Evolutionary conservation across 2,113 vertebrate species (phyloP).

Genomic region (Crotalus horridus): DNA sequence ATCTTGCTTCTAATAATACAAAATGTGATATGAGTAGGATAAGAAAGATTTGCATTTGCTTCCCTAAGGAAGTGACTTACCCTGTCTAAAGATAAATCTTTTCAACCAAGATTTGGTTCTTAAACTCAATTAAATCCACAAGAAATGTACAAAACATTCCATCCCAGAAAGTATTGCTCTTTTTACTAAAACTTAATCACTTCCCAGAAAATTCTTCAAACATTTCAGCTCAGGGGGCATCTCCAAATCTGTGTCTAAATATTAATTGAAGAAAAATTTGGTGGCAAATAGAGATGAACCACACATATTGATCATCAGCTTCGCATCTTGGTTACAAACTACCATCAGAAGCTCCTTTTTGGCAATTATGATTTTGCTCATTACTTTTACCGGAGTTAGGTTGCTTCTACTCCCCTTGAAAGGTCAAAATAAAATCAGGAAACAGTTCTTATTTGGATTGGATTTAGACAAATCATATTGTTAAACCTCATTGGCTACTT

Average conservation of each 20-base stretch:
- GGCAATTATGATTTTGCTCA: too few relatives aligned
- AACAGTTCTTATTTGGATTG: not conserved
- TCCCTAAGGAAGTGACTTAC: not conserved
- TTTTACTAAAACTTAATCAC: not conserved
- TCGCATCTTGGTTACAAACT: not conserved
- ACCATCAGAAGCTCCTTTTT: not conserved
- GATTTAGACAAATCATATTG: not conserved
- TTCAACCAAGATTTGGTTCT: not conserved
- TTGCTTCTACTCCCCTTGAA: not conserved
- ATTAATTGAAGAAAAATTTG: not conserved
- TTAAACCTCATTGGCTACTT: not conserved
- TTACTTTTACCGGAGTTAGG: not conserved
- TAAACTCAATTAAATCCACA: not conserved
- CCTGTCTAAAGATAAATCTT: not conserved
- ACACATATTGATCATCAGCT: not conserved
- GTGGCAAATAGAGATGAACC: not conserved
- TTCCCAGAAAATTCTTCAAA: not conserved
- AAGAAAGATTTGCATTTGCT: not conserved
- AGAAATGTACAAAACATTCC: not conserved
- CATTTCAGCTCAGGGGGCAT: not conserved
- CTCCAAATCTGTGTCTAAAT: not conserved
- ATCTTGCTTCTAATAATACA: slow-evolving; percentile 27
- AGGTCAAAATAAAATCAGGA: not conserved
- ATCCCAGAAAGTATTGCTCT: not conserved
- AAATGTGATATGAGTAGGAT: slow-evolving; percentile 20